Conservation (phyloP, 2,888 invertebrate species). For the Himalopsyche japonica region DNA sequence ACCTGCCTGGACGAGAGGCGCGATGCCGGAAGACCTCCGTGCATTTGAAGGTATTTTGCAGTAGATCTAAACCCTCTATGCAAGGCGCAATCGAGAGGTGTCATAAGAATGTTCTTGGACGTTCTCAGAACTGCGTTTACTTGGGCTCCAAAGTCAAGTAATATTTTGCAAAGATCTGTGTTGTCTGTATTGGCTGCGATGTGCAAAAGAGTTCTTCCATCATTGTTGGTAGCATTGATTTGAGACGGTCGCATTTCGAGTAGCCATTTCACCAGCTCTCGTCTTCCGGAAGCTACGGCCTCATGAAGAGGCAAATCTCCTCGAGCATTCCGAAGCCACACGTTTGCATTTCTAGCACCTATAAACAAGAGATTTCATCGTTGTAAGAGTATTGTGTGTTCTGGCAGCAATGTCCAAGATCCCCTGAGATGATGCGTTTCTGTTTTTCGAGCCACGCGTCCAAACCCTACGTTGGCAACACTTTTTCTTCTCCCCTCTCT, state of each 20-base stretch:
- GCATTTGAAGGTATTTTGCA: constrained; percentile 89
- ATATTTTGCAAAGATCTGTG: constrained; percentile 86
- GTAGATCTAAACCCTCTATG: constrained; percentile 85
- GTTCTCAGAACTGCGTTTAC: constrained; percentile 84
- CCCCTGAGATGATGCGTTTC: too few relatives aligned
- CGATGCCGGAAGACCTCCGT: constrained; percentile 83
- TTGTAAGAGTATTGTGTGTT: too few relatives aligned
- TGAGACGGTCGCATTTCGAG: constrained; percentile 80
- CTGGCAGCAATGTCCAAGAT: too few relatives aligned
- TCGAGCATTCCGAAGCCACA: constrained; percentile 90
- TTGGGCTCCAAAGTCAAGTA: constrained; percentile 82
- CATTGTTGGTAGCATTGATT: constrained; percentile 87
- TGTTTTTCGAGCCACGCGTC: too few relatives aligned
- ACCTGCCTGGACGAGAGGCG: constrained; percentile 63
- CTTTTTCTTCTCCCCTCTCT: too few relatives aligned
- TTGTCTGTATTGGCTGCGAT: constrained; percentile 93
- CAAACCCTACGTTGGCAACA: too few relatives aligned
- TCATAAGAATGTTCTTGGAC: constrained; percentile 81
- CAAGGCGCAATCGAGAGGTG: constrained; percentile 89
- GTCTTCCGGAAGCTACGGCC: constrained; percentile 88
- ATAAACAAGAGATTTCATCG: constrained; percentile 51
- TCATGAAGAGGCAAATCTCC: constrained; percentile 97
- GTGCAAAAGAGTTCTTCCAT: constrained; percentile 91
- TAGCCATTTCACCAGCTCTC: constrained; percentile 88
- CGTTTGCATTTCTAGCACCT: constrained; percentile 76